These are phyloP conservation scores for Anthonomus grandis DNA, from an alignment of 1,140 invertebrate species.

Conservation along the genomic window DNA sequence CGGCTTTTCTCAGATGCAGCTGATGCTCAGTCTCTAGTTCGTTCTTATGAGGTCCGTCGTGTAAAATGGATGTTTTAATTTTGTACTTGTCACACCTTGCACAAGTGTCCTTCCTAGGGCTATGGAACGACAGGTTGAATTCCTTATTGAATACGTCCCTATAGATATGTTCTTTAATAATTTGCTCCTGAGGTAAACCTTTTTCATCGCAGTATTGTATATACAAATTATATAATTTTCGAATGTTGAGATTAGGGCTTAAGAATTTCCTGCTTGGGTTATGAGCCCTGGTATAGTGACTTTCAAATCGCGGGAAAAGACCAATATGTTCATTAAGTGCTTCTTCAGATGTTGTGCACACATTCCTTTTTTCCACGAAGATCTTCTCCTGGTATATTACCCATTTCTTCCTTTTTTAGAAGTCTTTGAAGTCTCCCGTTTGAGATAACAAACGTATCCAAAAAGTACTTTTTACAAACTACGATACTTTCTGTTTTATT, in stretches of 20 bases:
- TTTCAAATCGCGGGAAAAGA: neutral
- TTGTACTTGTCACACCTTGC: slow-evolving; percentile 11
- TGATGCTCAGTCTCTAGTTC: slow-evolving; percentile 1
- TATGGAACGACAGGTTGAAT: slow-evolving; percentile 8
- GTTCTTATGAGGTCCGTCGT: slow-evolving; percentile 5
- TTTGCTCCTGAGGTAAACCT: neutral
- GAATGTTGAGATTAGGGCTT: slow-evolving; percentile 2
- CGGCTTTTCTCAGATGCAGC: slow-evolving; percentile 11
- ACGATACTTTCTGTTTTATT: too few species aligned
- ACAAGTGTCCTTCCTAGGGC: slow-evolving; percentile 10
- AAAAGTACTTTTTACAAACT: neutral
- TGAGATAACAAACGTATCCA: neutral
- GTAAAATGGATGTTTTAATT: neutral
- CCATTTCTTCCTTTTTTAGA: neutral
- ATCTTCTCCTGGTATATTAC: too few species aligned
- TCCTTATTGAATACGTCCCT: slow-evolving; percentile 9
- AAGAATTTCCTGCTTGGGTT: slow-evolving; percentile 8
- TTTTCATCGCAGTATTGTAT: neutral
- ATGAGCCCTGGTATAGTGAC: neutral
- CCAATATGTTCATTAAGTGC: neutral
- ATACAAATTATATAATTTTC: slow-evolving; percentile 10
- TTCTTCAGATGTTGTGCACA: neutral
- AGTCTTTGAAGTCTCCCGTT: neutral
- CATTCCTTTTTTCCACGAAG: neutral
- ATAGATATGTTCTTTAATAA: neutral